Evolutionary conservation across 2,888 invertebrate genomes (phyloP).

Genomic region (Beris morrisii): DNA sequence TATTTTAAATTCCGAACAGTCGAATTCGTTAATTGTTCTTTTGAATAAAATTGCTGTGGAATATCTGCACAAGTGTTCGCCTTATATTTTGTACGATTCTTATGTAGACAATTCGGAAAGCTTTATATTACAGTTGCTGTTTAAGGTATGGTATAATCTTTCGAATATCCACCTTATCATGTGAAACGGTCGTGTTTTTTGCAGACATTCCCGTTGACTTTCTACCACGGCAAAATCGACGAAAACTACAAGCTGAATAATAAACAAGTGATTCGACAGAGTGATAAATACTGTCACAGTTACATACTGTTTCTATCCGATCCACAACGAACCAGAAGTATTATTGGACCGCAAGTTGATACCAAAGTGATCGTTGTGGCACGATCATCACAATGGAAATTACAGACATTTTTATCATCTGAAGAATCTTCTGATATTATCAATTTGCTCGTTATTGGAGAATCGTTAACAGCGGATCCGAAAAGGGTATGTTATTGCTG

Average conservation of each 20-base stretch:
- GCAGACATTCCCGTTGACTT: constrained; percentile 58
- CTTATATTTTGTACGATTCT: constrained; percentile 68
- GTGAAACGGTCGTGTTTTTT: background rate
- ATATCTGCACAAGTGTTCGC: constrained; percentile 66
- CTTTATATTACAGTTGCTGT: constrained; percentile 62
- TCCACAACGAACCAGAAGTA: constrained; percentile 60
- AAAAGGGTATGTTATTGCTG: constrained; percentile 54
- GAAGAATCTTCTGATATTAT: constrained; percentile 66
- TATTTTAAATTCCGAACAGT: constrained; percentile 56
- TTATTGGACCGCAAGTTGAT: constrained; percentile 65
- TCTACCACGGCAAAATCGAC: constrained; percentile 65
- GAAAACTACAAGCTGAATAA: constrained; percentile 58
- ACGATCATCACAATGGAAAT: constrained; percentile 73
- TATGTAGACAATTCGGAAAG: constrained; percentile 61
- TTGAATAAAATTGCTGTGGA: constrained; percentile 63
- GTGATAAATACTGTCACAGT: constrained; percentile 61
- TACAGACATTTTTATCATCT: constrained; percentile 69
- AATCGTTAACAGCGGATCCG: constrained; percentile 62
- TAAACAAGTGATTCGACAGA: constrained; percentile 47
- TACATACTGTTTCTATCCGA: constrained; percentile 70
- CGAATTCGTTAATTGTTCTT: constrained; percentile 63
- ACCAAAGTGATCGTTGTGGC: constrained; percentile 70
- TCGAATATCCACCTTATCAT: background rate
- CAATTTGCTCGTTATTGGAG: constrained; percentile 70
- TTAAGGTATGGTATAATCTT: constrained; percentile 50